Conservation (phyloP, 1,140 invertebrate genomes). For the Leucophenga varia region DNA sequence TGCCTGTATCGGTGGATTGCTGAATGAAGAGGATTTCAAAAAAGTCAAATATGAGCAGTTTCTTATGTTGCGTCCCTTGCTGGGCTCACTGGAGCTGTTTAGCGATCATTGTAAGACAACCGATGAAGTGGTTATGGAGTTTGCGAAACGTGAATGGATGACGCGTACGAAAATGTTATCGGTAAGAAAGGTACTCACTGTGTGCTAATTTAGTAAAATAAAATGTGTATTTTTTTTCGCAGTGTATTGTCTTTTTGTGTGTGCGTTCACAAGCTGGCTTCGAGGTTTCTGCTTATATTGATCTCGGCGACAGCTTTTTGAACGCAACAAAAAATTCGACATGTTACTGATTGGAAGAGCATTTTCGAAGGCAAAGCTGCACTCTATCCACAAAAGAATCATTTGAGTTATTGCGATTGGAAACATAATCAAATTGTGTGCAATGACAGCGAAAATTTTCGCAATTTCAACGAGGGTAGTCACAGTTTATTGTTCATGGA, state of each 20-base stretch:
- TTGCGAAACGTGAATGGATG: slow-evolving; percentile 18
- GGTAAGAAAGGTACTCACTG: slow-evolving; percentile 16
- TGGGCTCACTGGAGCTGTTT: slow-evolving; percentile 9
- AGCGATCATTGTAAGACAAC: slow-evolving; percentile 2
- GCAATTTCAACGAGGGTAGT: slow-evolving; percentile 1
- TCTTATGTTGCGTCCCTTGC: too few species aligned
- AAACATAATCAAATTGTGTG: slow-evolving; percentile 11
- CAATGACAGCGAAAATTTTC: slow-evolving; percentile 25
- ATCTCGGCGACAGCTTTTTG: slow-evolving; percentile 17
- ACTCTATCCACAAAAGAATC: slow-evolving; percentile 6
- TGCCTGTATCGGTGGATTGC: slow-evolving; percentile 15
- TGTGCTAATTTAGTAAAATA: too few species aligned
- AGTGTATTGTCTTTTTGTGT: slow-evolving; percentile 27
- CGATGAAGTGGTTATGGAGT: slow-evolving; percentile 20
- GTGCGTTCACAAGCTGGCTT: slow-evolving; percentile 24
- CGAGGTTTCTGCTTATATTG: slow-evolving; percentile 24
- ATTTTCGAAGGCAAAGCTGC: slow-evolving; percentile 23
- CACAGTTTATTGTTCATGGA: slow-evolving; percentile 31
- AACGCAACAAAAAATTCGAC: background rate
- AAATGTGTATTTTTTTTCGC: background rate
- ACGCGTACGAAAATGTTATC: slow-evolving; percentile 21
- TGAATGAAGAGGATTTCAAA: slow-evolving; percentile 15
- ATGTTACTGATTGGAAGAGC: slow-evolving; percentile 18
- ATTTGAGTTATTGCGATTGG: slow-evolving; percentile 29
- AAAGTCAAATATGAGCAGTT: slow-evolving; percentile 4